A percentile compares a stretch with the other conserved stretches of the same genome.
Conservation (phyloP, 2,888 invertebrate genomes). For the Leuctra nigra region DNA sequence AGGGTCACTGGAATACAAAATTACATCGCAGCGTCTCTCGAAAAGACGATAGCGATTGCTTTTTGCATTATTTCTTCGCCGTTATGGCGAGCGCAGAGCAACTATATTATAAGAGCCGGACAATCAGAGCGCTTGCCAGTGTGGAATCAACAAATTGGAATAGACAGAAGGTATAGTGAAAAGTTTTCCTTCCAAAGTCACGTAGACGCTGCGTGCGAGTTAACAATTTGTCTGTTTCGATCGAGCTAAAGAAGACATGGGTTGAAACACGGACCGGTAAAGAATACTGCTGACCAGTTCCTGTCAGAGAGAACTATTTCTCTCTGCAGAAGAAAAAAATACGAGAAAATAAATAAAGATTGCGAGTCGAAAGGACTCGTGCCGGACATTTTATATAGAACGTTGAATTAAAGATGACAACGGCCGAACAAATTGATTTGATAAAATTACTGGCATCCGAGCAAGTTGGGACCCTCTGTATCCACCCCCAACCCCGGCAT, state of each 20-base stretch:
- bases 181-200: neutral
- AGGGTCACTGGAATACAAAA: too few species aligned
- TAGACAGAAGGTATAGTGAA: neutral
- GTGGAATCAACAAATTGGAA: slow-evolving; percentile 20
- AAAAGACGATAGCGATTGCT: too few species aligned
- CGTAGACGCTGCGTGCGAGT: neutral
- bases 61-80: too few species aligned
- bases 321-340: slow-evolving; percentile 16
- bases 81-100: too few species aligned
- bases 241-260: slow-evolving; percentile 1
- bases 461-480: neutral
- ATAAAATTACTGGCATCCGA: slow-evolving; percentile 26
- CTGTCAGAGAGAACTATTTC: slow-evolving; percentile 22
- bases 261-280: neutral
- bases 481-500: neutral
- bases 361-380: neutral
- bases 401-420: slow-evolving; percentile 29
- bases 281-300: slow-evolving; percentile 24
- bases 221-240: slow-evolving; percentile 6
- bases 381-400: neutral
- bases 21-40: too few species aligned
- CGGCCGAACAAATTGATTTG: slow-evolving; percentile 24
- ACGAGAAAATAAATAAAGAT: slow-evolving; percentile 13
- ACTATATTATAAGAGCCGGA: too few species aligned
- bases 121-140: too few species aligned